phyloP scores from a whole-genome alignment of 2,113 vertebrate species.

The Menidia beryllina region DNA sequence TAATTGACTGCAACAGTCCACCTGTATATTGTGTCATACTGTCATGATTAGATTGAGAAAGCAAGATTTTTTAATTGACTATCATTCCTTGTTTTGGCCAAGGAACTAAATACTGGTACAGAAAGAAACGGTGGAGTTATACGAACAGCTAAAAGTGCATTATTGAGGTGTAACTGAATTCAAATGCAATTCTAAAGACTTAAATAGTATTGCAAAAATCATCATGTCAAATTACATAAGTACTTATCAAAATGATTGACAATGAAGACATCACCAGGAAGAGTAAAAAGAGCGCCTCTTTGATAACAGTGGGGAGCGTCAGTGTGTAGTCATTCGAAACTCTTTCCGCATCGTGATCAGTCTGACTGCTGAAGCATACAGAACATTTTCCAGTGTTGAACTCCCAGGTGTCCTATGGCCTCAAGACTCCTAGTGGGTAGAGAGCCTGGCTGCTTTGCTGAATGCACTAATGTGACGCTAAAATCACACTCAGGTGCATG shows the following conservation, averaged over 20 bases:
- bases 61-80: neutral
- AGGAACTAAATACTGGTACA: neutral
- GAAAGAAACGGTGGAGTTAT: neutral
- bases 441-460: conserved; percentile 55
- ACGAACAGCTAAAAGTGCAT: neutral
- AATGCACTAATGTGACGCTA: conserved; percentile 75
- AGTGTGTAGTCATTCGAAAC: conserved; percentile 55
- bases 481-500: conserved; percentile 73
- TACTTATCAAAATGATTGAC: neutral
- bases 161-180: neutral
- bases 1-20: conserved; percentile 1
- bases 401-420: conserved; percentile 72
- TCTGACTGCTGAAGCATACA: conserved; percentile 64
- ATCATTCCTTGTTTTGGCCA: conserved; percentile 19
- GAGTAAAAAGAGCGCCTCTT: conserved; percentile 13
- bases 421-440: conserved; percentile 61
- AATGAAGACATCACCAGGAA: neutral
- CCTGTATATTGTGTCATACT: neutral
- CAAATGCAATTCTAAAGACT: neutral
- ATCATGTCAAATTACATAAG: conserved; percentile 2
- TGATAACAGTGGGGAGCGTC: conserved; percentile 40
- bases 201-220: neutral
- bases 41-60: neutral
- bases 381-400: conserved; percentile 61
- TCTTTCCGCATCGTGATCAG: conserved; percentile 70